Evolutionary conservation across 2,113 vertebrate genomes (phyloP).

Genomic region (Trochalopteron elliotii): DNA sequence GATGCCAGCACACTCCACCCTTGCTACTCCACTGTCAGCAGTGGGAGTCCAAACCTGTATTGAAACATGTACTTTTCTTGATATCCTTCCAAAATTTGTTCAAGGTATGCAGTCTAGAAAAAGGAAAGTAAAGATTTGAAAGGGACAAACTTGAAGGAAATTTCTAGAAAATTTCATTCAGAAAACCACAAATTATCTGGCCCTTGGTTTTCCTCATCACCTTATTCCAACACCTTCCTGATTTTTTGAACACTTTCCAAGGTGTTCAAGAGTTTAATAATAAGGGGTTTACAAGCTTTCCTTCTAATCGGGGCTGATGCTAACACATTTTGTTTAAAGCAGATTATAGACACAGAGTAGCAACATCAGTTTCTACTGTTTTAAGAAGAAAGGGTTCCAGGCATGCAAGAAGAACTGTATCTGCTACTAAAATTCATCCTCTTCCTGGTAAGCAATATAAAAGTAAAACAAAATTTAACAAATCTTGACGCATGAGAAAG

Average conservation of each 20-base stretch:
- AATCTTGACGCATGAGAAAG: not conserved
- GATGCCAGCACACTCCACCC: not conserved
- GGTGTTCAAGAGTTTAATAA: not conserved
- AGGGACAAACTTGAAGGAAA: not conserved
- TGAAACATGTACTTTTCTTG: not conserved
- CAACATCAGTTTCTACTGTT: not conserved
- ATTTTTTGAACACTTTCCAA: not conserved
- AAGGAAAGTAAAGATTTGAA: not conserved
- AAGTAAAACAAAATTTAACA: not conserved
- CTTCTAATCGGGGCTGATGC: not conserved
- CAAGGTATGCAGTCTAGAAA: not conserved
- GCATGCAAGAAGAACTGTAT: not conserved
- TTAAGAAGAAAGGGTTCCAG: conserved; percentile 36
- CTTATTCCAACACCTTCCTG: not conserved
- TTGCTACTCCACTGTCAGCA: not conserved
- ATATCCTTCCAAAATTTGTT: not conserved
- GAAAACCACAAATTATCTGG: not conserved
- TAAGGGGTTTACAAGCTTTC: not conserved
- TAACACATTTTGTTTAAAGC: conserved; percentile 44
- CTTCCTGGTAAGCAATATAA: conserved; percentile 60
- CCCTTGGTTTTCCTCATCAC: not conserved
- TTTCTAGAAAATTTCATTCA: not conserved
- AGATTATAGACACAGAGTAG: conserved; percentile 33
- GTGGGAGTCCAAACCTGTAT: not conserved
- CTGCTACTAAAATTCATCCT: not conserved